These are phyloP conservation scores for Saccopteryx leptura DNA, from an alignment of 2,113 vertebrate genomes.

Conservation along the genomic window DNA sequence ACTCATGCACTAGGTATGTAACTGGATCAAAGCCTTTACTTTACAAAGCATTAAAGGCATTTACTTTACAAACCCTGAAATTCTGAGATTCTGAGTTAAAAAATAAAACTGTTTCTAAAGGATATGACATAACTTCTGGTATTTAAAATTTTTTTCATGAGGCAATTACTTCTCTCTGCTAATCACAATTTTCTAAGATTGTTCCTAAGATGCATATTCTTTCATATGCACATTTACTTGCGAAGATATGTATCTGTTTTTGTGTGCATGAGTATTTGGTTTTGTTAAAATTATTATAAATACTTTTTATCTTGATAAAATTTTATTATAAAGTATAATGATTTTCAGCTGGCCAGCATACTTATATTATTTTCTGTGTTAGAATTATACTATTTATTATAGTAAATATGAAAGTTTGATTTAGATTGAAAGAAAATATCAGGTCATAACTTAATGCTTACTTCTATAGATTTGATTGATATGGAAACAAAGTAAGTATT, in stretches of 20 bases:
- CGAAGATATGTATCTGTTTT: background rate
- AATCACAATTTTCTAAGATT: background rate
- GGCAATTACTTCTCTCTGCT: background rate
- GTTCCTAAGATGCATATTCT: background rate
- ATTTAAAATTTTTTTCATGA: background rate
- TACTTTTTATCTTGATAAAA: background rate
- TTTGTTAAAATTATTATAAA: slow-evolving; percentile 32
- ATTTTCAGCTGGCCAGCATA: background rate
- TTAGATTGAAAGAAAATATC: slow-evolving; percentile 34
- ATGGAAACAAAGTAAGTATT: background rate
- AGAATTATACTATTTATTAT: background rate
- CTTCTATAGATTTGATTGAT: background rate
- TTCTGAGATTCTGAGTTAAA: background rate
- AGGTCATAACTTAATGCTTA: background rate
- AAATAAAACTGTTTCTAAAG: background rate
- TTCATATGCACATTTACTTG: background rate
- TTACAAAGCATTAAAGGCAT: background rate
- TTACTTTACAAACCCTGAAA: background rate
- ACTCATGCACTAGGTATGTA: background rate
- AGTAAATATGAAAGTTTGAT: slow-evolving; percentile 18
- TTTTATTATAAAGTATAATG: slow-evolving; percentile 13
- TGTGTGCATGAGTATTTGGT: background rate
- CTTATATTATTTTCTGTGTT: background rate
- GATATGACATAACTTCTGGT: background rate
- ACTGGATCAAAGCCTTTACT: background rate